Evolutionary conservation across 2,797 vertebrate genomes (phyloP), one percentile per base, ranked within the genome.

Genomic region (Rhinophrynus dorsalis): DNA sequence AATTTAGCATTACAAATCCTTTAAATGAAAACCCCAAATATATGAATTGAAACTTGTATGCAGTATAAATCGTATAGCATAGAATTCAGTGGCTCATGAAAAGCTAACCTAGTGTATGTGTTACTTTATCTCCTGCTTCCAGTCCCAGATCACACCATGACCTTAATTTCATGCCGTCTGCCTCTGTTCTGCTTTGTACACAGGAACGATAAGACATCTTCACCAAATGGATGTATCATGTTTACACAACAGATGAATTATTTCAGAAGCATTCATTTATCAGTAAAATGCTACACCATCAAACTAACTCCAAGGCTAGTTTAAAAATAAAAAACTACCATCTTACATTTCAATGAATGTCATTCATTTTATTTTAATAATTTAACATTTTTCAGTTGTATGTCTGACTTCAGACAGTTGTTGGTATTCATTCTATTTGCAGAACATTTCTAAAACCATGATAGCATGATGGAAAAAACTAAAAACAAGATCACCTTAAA

Each of bases 141-240:
- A 3, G 30, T 67, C 79, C 79, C 65, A 69, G 37, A 76, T 79
- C 51, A 33, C 52, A 68, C 24, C 30, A 64, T 76, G 71, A 74
- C 50, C 74, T 80, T 80, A 77, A 83, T 83, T 81, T 83, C 50
- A 76, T 71, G 71, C 62, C 66, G 24, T 66, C 54, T 74, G 55
- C 63, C 47, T 78, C 52, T 68, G 64, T 66, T 77, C 71, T 77
- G 47, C 65, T 77, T 79, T 75, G 44, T 63, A 57, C 48, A 35
- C 54, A 75, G 47, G 70, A 54, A 27, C 56, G 64, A 75, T 64
- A 71, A 77, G 60, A 72, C 69, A 67, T 74, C 74, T 72, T 56
- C 30, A 45, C 24, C 65, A 30, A 75, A 45, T 72, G 55, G 76
- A 57, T 59, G 60, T 47, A 74, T 76, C 57, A 45, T 77, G 71